Percentiles rank a stretch among this genome's conserved stretches.
Evolutionary conservation across 2,888 invertebrate genomes (phyloP).

Genomic region (Maniola hyperantus): DNA sequence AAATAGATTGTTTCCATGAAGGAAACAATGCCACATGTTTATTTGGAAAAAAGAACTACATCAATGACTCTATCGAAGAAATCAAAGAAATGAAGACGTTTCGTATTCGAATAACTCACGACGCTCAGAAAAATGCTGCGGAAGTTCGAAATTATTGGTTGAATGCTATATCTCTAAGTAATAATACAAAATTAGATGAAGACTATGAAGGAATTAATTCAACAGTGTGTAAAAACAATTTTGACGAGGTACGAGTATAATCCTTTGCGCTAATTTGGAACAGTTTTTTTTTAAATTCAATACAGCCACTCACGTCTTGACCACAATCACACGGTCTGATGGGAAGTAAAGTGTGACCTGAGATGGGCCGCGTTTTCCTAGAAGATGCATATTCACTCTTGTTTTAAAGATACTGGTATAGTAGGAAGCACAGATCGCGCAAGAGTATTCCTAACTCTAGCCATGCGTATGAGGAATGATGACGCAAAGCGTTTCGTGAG

Average conservation of each 20-base stretch:
- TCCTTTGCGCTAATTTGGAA: background rate
- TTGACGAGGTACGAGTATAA: conserved; percentile 49
- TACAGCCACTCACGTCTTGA: no score
- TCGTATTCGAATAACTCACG: conserved; percentile 62
- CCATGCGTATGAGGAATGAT: no score
- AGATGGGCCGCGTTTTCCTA: no score
- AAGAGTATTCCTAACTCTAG: no score
- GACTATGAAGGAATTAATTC: conserved; percentile 58
- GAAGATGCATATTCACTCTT: no score
- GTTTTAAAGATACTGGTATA: no score
- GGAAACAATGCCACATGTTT: conserved; percentile 66
- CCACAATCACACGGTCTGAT: no score
- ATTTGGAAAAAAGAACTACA: conserved; percentile 61
- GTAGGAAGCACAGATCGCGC: no score
- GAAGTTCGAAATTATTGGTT: conserved; percentile 63
- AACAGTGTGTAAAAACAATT: conserved; percentile 63
- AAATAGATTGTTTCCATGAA: conserved; percentile 61
- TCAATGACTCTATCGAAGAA: conserved; percentile 55
- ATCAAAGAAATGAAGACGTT: conserved; percentile 50
- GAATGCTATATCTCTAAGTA: conserved; percentile 56
- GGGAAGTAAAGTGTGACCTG: no score
- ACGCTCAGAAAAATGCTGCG: conserved; percentile 51
- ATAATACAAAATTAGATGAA: conserved; percentile 52
- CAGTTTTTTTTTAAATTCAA: no score
- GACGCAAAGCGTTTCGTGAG: no score